phyloP scores from a whole-genome alignment of 2,888 invertebrate species.

The Holacanthella duospinosa region DNA sequence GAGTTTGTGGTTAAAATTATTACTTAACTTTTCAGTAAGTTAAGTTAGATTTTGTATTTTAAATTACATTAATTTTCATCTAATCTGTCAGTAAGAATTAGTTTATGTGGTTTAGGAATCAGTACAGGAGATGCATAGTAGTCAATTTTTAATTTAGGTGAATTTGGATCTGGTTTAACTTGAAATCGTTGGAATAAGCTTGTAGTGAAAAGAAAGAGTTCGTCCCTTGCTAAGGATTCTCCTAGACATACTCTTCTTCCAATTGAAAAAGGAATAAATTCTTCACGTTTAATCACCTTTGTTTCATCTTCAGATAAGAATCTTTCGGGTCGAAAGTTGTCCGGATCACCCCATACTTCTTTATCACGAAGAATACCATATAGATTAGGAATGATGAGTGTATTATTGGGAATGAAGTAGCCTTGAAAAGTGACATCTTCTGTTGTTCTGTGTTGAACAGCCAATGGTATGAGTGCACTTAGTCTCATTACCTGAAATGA shows the following conservation, averaged over 20 bases:
- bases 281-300: background rate
- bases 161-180: conserved; percentile 6
- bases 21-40: too few species aligned
- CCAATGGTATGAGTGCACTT: background rate
- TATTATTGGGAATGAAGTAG: conserved; percentile 6
- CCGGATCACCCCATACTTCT: conserved; percentile 4
- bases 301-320: conserved; percentile 4
- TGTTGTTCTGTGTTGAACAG: background rate
- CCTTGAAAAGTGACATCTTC: conserved; percentile 4
- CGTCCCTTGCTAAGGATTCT: conserved; percentile 14
- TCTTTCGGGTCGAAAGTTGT: conserved; percentile 8
- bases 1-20: too few species aligned
- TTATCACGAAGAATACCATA: background rate
- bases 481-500: background rate
- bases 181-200: conserved; percentile 15
- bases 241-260: conserved; percentile 16
- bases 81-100: conserved; percentile 1
- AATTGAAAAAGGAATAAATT: conserved; percentile 9
- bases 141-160: background rate
- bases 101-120: conserved; percentile 4
- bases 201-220: conserved; percentile 16
- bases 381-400: conserved; percentile 12
- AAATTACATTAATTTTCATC: background rate
- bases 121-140: conserved; percentile 1
- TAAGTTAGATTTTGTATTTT: too few species aligned